Conservation (phyloP, 2,888 invertebrate species). For the Trichogramma dendrolimi region DNA sequence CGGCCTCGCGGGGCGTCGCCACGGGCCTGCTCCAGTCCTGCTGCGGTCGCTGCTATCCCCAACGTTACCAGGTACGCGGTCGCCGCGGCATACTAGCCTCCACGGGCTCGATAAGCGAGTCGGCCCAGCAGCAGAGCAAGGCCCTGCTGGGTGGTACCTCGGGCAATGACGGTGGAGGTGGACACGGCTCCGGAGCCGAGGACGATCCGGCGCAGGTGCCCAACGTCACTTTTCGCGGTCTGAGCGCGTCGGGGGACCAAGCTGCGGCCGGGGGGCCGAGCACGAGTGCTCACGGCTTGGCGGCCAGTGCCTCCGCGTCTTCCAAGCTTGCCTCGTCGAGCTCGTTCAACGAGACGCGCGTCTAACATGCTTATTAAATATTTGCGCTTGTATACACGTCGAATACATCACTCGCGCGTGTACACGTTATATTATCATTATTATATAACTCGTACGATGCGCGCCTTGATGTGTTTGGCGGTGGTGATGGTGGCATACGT, state of each 20-base stretch:
- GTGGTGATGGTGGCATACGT: too few species aligned
- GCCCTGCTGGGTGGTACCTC: not conserved
- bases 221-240: constrained; percentile 48
- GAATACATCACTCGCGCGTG: too few species aligned
- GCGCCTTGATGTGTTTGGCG: too few species aligned
- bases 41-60: constrained; percentile 78
- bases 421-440: too few species aligned
- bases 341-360: constrained; percentile 50
- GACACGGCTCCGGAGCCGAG: constrained; percentile 35
- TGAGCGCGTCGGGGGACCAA: constrained; percentile 15
- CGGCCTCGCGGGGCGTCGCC: constrained; percentile 60
- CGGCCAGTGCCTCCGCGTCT: not conserved
- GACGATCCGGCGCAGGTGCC: constrained; percentile 45
- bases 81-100: constrained; percentile 49
- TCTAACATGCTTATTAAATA: constrained; percentile 34
- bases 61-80: constrained; percentile 78
- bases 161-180: constrained; percentile 1
- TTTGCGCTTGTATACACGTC: too few species aligned
- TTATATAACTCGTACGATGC: too few species aligned
- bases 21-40: constrained; percentile 70
- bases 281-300: constrained; percentile 6
- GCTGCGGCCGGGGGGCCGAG: constrained; percentile 39
- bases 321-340: constrained; percentile 37
- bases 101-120: constrained; percentile 50
- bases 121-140: too few species aligned